Evolutionary conservation across 35 echinoderm and acorn worm species (phyloP).

Genomic region (Hemicentrotus pulcherrimus): DNA sequence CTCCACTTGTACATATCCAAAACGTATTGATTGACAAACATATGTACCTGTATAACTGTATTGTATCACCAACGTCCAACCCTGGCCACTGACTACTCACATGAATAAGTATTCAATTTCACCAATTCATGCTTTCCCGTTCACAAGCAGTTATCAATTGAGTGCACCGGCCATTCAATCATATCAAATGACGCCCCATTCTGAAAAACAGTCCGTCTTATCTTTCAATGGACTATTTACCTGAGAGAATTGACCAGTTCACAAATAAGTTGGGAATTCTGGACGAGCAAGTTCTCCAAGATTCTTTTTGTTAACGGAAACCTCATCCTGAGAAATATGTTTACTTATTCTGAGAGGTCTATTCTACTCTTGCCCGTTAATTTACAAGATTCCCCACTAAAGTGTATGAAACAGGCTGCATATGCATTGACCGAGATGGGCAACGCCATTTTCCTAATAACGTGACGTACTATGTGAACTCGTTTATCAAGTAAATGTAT

Average conservation of each 20-base stretch:
- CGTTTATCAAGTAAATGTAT: no score
- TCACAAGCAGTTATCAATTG: neutral
- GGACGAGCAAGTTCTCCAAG: neutral
- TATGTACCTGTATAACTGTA: neutral
- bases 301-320: neutral
- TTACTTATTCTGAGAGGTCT: no score
- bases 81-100: neutral
- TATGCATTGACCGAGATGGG: no score
- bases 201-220: neutral
- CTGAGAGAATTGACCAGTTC: neutral
- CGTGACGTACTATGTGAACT: no score
- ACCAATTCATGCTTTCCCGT: neutral
- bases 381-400: no score
- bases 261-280: neutral
- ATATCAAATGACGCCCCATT: neutral
- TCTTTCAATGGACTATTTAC: neutral
- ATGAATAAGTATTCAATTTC: neutral
- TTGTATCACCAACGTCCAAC: no score
- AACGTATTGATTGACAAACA: neutral
- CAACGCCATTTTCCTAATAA: no score
- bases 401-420: no score
- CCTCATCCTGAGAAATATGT: no score
- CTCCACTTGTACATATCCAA: no score
- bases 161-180: neutral
- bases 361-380: no score